Conservation (phyloP, 2,113 vertebrate genomes). For the Capreolus pygargus region DNA sequence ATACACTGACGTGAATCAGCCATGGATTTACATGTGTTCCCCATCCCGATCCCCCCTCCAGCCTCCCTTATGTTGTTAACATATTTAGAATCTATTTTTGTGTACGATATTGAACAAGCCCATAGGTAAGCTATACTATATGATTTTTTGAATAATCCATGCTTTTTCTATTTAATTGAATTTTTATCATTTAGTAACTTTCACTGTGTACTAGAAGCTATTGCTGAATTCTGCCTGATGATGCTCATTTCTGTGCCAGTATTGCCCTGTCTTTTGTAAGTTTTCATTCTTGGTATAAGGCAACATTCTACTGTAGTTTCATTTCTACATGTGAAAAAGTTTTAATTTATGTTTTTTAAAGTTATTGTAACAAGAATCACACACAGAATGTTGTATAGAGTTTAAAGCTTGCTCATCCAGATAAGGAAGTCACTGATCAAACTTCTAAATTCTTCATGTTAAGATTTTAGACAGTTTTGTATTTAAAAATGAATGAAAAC, state of each 20-base stretch:
- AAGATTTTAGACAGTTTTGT: background rate
- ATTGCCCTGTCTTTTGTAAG: background rate
- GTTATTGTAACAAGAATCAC: conserved; percentile 21
- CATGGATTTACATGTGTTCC: too few species aligned
- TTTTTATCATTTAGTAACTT: background rate
- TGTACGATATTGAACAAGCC: background rate
- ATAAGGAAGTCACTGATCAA: background rate
- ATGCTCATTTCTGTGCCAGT: background rate
- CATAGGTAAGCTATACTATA: background rate
- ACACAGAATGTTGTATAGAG: background rate
- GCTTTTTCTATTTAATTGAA: background rate
- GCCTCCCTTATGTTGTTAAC: background rate
- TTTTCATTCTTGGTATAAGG: background rate
- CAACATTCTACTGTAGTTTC: background rate
- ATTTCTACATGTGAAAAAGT: background rate
- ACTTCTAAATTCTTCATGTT: background rate
- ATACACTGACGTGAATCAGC: too few species aligned
- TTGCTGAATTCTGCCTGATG: background rate
- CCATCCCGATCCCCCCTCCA: too few species aligned
- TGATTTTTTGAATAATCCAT: background rate
- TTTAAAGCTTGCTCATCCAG: background rate
- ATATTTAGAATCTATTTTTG: background rate
- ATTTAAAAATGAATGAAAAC: conserved; percentile 4
- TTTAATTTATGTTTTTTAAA: background rate
- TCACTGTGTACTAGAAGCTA: background rate